Conservation (phyloP, 2,797 vertebrate genomes). For the Amazonetta brasiliensis region DNA sequence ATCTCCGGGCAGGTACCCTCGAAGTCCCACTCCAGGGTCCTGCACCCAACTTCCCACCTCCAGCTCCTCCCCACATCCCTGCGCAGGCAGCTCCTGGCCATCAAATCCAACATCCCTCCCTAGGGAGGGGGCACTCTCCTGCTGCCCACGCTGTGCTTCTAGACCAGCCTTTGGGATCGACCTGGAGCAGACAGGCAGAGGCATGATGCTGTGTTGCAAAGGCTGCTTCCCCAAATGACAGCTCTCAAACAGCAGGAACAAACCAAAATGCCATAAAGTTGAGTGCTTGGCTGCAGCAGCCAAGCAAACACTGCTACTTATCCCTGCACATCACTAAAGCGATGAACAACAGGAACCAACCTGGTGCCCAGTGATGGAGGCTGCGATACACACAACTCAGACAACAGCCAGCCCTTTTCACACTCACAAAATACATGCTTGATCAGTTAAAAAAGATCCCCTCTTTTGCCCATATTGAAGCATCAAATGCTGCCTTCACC, state of each 20-base stretch:
- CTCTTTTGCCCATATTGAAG: not conserved
- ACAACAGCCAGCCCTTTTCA: not conserved
- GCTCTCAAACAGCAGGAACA: not conserved
- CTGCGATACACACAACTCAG: not conserved
- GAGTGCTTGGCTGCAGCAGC: not conserved
- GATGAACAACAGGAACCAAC: not conserved
- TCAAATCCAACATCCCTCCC: not conserved
- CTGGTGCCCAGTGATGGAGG: not conserved
- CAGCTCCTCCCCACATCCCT: not conserved
- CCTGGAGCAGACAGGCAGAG: not conserved
- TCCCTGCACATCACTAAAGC: not conserved
- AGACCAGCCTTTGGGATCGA: not conserved
- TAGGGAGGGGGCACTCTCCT: not conserved
- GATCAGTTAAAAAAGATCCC: not conserved
- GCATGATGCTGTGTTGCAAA: accelerated
- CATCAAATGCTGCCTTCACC: not conserved
- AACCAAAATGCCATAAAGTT: not conserved
- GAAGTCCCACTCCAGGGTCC: accelerated
- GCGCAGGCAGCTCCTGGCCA: too few species aligned
- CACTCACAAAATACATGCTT: not conserved
- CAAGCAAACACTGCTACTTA: not conserved
- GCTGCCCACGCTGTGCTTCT: not conserved
- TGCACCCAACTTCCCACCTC: not conserved
- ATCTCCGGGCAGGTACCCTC: accelerated
- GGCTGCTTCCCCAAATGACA: not conserved